phyloP scores from a whole-genome alignment of 2,113 vertebrate species.

The Manacus vitellinus region DNA sequence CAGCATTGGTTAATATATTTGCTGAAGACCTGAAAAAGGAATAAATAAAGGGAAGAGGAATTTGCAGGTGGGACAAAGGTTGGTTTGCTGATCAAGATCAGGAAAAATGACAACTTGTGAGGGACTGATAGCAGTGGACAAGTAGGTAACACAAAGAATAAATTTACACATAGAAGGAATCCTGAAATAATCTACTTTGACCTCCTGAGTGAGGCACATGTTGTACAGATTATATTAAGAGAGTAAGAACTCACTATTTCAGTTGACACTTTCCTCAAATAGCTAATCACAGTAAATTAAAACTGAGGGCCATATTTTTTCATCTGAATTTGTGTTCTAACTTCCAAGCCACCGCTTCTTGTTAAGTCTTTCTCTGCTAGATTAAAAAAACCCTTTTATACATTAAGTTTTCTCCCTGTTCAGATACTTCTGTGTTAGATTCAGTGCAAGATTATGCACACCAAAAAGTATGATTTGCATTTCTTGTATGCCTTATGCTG shows the following conservation, averaged over 20 bases:
- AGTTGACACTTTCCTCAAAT: neutral
- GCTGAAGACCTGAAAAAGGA: neutral
- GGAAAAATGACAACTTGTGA: neutral
- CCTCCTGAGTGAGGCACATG: neutral
- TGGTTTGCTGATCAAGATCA: neutral
- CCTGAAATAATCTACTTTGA: neutral
- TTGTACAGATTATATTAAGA: neutral
- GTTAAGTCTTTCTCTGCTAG: neutral
- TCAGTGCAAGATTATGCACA: neutral
- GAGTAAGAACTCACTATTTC: neutral
- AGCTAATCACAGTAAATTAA: neutral
- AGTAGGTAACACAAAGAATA: neutral
- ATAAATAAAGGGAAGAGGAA: neutral
- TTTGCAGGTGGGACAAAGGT: neutral
- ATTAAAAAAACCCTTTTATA: neutral
- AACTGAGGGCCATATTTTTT: neutral
- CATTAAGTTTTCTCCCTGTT: neutral
- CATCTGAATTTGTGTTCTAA: neutral
- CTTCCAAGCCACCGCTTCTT: neutral
- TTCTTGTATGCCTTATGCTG: neutral
- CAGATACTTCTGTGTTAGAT: neutral
- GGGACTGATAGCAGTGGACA: neutral
- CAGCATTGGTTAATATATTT: neutral
- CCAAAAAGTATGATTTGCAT: neutral
- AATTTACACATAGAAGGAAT: neutral